phyloP scores from a whole-genome alignment of 2,113 vertebrate species.

The Trochalopteron elliotii region DNA sequence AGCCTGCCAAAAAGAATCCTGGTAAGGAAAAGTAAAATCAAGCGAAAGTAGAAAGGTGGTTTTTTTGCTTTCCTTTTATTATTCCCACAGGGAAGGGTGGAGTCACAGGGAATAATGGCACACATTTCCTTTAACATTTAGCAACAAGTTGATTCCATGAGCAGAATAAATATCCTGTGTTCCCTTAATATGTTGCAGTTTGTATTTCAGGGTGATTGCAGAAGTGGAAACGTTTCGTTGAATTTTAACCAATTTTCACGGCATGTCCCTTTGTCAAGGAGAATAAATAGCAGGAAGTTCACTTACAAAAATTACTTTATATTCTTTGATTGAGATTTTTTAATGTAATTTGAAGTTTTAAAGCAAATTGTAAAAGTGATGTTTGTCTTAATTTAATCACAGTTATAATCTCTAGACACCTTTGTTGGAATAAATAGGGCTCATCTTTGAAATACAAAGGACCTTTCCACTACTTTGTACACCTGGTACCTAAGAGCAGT shows the following conservation, averaged over 20 bases:
- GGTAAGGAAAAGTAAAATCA: background rate
- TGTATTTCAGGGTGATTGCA: background rate
- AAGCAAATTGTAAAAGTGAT: background rate
- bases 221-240: background rate
- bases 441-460: background rate
- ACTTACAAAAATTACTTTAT: background rate
- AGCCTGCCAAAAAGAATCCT: background rate
- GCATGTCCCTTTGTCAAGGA: background rate
- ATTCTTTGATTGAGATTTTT: background rate
- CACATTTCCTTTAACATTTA: slow-evolving; percentile 3
- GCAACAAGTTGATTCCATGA: background rate
- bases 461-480: background rate
- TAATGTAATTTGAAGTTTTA: background rate
- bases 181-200: background rate
- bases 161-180: background rate
- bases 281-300: background rate
- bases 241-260: background rate
- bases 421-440: background rate
- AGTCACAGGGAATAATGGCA: background rate
- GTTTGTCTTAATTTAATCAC: background rate
- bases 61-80: background rate
- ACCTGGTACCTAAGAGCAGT: background rate
- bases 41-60: background rate
- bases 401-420: background rate
- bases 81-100: slow-evolving; percentile 19